Conservation (phyloP, 2,797 vertebrate species). For the Mormyrus proboscirostris region DNA sequence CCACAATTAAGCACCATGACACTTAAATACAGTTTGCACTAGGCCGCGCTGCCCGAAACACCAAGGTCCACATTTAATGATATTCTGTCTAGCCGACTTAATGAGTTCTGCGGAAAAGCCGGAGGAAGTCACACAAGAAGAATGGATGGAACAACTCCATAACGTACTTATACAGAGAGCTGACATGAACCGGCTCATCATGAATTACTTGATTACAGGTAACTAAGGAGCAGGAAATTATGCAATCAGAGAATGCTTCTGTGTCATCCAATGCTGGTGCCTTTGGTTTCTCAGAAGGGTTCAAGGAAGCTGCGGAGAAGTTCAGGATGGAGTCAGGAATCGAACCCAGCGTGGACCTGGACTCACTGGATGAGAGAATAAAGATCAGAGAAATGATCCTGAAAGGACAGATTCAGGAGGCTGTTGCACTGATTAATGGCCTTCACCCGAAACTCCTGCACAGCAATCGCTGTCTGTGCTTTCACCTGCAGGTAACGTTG, state of each 20-base stretch:
- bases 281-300: constrained; percentile 73
- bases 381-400: constrained; percentile 97
- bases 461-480: constrained; percentile 95
- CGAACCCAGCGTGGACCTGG: constrained; percentile 90
- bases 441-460: constrained; percentile 92
- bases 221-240: constrained; percentile 20
- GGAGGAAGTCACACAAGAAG: constrained; percentile 90
- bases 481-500: constrained; percentile 84
- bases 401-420: constrained; percentile 96
- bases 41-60: not conserved
- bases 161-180: constrained; percentile 94
- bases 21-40: not conserved
- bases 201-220: constrained; percentile 98
- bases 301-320: constrained; percentile 97
- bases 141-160: constrained; percentile 95
- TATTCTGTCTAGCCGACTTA: constrained; percentile 34
- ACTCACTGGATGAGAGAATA: constrained; percentile 93
- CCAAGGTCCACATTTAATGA: not conserved
- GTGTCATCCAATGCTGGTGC: not conserved
- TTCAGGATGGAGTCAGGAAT: constrained; percentile 98
- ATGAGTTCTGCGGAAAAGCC: constrained; percentile 96
- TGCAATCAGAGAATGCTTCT: not conserved
- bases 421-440: constrained; percentile 90
- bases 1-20: not conserved
- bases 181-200: constrained; percentile 95